Evolutionary conservation across 1,140 invertebrate genomes (phyloP), one percentile per base, ranked within the genome.

Genomic region (Sinonovacula constricta): DNA sequence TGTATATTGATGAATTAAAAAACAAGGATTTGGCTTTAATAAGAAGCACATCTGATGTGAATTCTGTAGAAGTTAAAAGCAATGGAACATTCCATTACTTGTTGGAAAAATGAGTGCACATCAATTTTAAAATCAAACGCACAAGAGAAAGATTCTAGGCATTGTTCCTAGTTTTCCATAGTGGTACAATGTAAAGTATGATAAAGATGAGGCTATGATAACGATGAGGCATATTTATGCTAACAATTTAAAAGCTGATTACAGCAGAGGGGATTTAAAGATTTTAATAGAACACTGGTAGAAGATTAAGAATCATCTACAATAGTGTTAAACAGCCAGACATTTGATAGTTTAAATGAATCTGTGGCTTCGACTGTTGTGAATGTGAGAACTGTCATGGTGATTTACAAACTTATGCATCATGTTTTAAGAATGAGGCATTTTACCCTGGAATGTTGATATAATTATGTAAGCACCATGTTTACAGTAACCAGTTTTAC

Each of bases 101-200:
- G 72, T 76, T 33, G 51, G 71, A 2, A 76, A 81, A 51, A 74
- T 24, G 1, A 22, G 75, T 45, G 34, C 51, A 0, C 77, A 80
- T 39, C 33, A 12, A 22, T 81, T 81, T 45, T n/a, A 59, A 18
- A 56, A 67, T 28, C 51, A 28, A 3, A 53, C 22, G 24, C 70
- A 72, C 28, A 24, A 5, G 18, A 72, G 78, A 28, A 54, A 28
- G 14, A 63, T 72, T 3, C 36, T 80, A 22, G 60, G 49, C 18
- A 51, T 70, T 34, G 69, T 74, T 3, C 56, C 57, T 68, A 36
- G 70, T 7, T 79, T 67, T 31, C 33, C 54, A 10, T 39, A 53
- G 0, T 79, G 80, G 53, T 79, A 82, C 36, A 82, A 79, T 57
- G 56, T 79, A 1, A 60, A 59, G n/a, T 79, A 82, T 71, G 65